Percentiles rank a stretch among this genome's conserved stretches.
Conservation (phyloP, 1,140 invertebrate species). For the Pseudobourletiella spinata region DNA sequence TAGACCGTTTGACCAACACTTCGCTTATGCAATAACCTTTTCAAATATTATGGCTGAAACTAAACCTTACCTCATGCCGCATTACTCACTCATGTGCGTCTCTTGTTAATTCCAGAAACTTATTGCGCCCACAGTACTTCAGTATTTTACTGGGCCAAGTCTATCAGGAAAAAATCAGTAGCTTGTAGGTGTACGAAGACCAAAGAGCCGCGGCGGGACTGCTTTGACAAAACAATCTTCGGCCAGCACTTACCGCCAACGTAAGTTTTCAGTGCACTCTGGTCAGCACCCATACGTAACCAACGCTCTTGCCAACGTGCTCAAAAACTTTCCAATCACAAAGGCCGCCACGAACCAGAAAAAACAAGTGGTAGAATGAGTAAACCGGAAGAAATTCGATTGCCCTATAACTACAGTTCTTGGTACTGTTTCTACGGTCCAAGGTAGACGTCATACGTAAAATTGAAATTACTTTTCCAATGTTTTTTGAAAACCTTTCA, state of each 20-base stretch:
- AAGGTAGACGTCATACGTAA: neutral
- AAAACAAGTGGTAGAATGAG: neutral
- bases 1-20: neutral
- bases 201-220: neutral
- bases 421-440: neutral
- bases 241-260: neutral
- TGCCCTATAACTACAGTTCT: neutral
- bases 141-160: neutral
- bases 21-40: neutral
- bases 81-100: too few species aligned
- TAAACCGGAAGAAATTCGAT: neutral
- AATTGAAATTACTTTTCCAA: too few species aligned
- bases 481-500: too few species aligned
- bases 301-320: too few species aligned
- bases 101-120: constrained; percentile 1
- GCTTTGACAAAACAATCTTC: neutral
- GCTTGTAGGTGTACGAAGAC: neutral
- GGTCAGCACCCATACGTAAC: too few species aligned
- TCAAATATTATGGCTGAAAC: neutral
- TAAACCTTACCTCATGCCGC: too few species aligned
- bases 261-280: constrained; percentile 1
- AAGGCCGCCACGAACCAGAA: too few species aligned
- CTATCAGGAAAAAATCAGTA: neutral
- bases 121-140: constrained; percentile 10
- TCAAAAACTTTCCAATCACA: too few species aligned